Evolutionary conservation across 2,888 invertebrate genomes (phyloP), one percentile per base, ranked within the genome.

Genomic region (Lepidochrysops patricia): DNA sequence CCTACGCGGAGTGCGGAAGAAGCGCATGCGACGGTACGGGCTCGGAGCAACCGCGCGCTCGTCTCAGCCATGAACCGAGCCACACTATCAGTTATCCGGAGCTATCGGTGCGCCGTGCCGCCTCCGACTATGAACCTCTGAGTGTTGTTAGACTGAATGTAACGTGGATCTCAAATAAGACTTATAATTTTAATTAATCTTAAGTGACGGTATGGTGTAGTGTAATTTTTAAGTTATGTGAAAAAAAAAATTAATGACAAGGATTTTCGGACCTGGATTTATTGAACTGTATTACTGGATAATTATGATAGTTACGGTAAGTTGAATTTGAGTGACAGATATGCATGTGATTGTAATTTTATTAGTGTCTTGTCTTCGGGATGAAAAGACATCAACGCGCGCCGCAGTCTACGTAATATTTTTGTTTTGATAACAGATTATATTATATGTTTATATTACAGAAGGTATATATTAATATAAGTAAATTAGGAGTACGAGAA

Each of bases 141-240:
- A 74, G 76, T 78, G 80, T 57, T 35, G 32, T 50, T 58, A 83
- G 88, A 89, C 88, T 89, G 89, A 87, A 82, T 77, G 87, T 75
- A 88, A 88, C 88, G 69, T 79, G 84, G 89, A 89, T 89, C 89
- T 89, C 88, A 89, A 81, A 80, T 75, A 88, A 89, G 89, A 88
- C 89, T 89, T 82, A 82, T 71, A 82, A 70, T 80, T 82, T 77
- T 77, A 72, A 71, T 76, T 76, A 76, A 71, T 77, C 74, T 80
- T 87, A 82, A 86, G 87, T 87, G 87, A 82, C 81, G 70, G 76
- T 79, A 78, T 65, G 75, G 84, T 85, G 87, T 77, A 75, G 80
- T 78, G 85, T 80, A 66, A 62, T 76, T 78, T 76, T 75, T 79
- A 69, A 69, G 68, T 69, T 79, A 80, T 84, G 88, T 88, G 85